Evolutionary conservation across 1,140 invertebrate genomes (phyloP), one percentile per base, ranked within the genome.

Genomic region (Mya arenaria): DNA sequence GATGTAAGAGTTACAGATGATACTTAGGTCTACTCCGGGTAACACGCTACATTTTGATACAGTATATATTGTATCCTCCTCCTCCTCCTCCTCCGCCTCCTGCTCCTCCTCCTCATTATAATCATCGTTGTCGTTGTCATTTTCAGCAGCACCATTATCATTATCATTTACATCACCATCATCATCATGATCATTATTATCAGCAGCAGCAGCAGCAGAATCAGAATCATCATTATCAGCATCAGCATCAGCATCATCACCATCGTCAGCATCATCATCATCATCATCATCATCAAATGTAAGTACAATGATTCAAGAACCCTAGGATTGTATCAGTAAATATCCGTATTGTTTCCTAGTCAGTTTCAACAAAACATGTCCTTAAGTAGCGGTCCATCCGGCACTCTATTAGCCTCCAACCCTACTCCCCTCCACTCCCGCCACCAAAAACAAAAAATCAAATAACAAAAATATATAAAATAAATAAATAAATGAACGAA

Each of bases 381-480:
- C 44, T 48, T 13, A 48, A 48, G n/a, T 48, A n/a, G 13, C n/a
- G 13, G 13, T 48, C n/a, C n/a, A 48, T 48, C n/a, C 44, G 13
- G n/a, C 13, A 13, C 13, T 13, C n/a, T 13, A n/a, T 13, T 13
- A 13, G 44, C 13, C n/a, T 13, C n/a, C n/a, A 13, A 48, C 13
- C 44, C 13, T 48, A 48, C 13, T 13, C 44, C 13, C n/a, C 13
- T 48, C n/a, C 13, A 23, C 6, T 8, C n/a, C 30, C 6, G 30
- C 30, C 30, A 58, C 6, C 6, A 58, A 23, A 58, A 36, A 63
- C 60, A 36, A 19, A 34, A 63, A 36, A 28, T 34, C 60, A 63
- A 63, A 63, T 63, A 36, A 63, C 34, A 41, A 68, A 68, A 68
- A 34, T 68, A 41, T 68, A n/a, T n/a, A n/a, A n/a, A n/a, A n/a